Conservation (phyloP, 2,888 invertebrate genomes). For the Terebella lapidaria region DNA sequence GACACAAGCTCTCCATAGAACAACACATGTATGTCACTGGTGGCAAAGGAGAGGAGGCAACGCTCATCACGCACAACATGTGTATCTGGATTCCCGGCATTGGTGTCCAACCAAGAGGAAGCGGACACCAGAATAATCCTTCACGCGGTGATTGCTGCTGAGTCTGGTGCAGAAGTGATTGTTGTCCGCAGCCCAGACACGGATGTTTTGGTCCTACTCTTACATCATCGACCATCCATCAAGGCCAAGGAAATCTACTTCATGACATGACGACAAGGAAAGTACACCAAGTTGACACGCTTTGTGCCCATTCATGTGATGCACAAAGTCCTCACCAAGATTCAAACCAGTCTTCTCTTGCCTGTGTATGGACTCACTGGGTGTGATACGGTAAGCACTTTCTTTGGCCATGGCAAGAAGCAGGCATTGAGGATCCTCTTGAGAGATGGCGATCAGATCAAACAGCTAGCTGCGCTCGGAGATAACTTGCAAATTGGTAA, state of each 20-base stretch:
- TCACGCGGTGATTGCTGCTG: constrained; percentile 3
- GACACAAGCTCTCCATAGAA: neutral
- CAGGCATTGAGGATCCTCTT: neutral
- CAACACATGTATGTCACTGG: neutral
- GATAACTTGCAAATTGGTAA: neutral
- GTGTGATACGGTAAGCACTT: constrained; percentile 4
- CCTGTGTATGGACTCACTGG: constrained; percentile 3
- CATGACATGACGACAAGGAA: too few relatives aligned
- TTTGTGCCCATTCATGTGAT: constrained; percentile 3
- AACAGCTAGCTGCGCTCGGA: neutral
- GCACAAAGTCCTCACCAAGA: neutral
- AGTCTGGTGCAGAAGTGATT: neutral
- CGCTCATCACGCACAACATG: neutral
- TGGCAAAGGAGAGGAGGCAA: neutral
- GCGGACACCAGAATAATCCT: too few relatives aligned
- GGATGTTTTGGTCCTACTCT: neutral
- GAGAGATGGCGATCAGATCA: neutral
- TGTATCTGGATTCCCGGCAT: too few relatives aligned
- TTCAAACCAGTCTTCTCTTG: neutral
- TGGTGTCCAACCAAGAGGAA: too few relatives aligned
- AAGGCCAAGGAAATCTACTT: too few relatives aligned
- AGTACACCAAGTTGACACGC: neutral
- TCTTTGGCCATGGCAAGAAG: neutral
- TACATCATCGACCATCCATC: too few relatives aligned
- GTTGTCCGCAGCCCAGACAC: constrained; percentile 5